A percentile compares a stretch with the other conserved stretches of the same genome.
Evolutionary conservation across 2,113 vertebrate genomes (phyloP).

Genomic region (Archilochus colubris): DNA sequence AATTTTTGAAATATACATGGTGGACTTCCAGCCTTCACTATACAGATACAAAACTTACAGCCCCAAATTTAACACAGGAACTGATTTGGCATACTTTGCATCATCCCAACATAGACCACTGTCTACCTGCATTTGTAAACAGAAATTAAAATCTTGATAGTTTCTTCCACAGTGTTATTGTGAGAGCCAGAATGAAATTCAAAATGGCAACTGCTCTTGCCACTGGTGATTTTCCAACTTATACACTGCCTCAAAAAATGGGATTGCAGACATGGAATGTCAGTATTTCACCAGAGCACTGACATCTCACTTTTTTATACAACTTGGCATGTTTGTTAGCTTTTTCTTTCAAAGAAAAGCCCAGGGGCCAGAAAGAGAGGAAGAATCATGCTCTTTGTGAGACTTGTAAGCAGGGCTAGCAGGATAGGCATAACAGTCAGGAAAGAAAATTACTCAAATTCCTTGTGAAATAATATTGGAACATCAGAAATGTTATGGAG

Average conservation of each 20-base stretch:
- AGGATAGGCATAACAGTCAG: background rate
- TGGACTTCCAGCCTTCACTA: background rate
- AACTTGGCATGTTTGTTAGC: slow-evolving; percentile 72
- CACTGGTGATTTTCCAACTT: slow-evolving; percentile 75
- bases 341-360: slow-evolving; percentile 68
- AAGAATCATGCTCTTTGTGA: slow-evolving; percentile 9
- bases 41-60: background rate
- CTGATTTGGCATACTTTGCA: slow-evolving; percentile 23
- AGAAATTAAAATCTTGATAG: slow-evolving; percentile 42
- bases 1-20: background rate
- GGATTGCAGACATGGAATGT: slow-evolving; percentile 32
- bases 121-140: slow-evolving; percentile 66
- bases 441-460: slow-evolving; percentile 37
- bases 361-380: slow-evolving; percentile 61
- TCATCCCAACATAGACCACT: slow-evolving; percentile 35
- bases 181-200: slow-evolving; percentile 57
- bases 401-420: slow-evolving; percentile 1
- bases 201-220: slow-evolving; percentile 81
- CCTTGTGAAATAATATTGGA: background rate
- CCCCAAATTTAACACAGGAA: background rate
- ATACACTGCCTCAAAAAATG: slow-evolving; percentile 46
- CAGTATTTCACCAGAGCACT: slow-evolving; percentile 30
- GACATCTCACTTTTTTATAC: slow-evolving; percentile 62
- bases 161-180: background rate
- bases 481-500: background rate